Evolutionary conservation across 2,113 vertebrate species (phyloP), one percentile per base, ranked within the genome.

Genomic region (Chroicocephalus ridibundus): DNA sequence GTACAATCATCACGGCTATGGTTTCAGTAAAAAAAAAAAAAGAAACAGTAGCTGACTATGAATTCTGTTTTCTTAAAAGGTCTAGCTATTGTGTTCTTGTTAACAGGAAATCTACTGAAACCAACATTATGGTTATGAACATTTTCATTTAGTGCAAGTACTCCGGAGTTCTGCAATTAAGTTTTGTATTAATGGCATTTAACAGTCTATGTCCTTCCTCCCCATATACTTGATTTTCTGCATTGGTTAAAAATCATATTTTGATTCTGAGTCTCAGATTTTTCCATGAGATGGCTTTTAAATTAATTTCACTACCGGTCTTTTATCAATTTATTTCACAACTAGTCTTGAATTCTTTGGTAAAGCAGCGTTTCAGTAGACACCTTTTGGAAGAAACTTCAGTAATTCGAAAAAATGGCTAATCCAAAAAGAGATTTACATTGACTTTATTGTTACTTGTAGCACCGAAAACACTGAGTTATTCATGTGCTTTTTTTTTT

Each of bases 321-420:
- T 4, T 82, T 81, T 58, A 64, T 77, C 38, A 38, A 11, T 58
- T 86, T 62, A 20, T 64, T 87, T 81, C n/a, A 5, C 74, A 74
- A 31, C 34, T 27, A 40, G 27, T 7, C 51, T 57, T 58, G 34
- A 72, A 47, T 36, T 40, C 44, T n/a, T 16, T 34, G 42, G 11
- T 57, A 38, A 61, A 76, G 36, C 11, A 24, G 13, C 29, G 29
- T 79, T 90, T 90, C 61, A 66, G 17, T 20, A 11, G 47, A 13
- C 34, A 71, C 14, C 38, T 60, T 66, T 26, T 21, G 44, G 40
- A 57, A 82, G 47, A 76, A 88, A 60, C 5, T 13, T 42, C 11
- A 42, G 11, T 55, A 86, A 86, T 52, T n/a, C 0, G 0, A 26
- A 51, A 42, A 75, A 69, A 46, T 0, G 3, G 3, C 20, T 26